Conservation (phyloP, 2,888 invertebrate species). For the Chymomyza fuscimana region DNA sequence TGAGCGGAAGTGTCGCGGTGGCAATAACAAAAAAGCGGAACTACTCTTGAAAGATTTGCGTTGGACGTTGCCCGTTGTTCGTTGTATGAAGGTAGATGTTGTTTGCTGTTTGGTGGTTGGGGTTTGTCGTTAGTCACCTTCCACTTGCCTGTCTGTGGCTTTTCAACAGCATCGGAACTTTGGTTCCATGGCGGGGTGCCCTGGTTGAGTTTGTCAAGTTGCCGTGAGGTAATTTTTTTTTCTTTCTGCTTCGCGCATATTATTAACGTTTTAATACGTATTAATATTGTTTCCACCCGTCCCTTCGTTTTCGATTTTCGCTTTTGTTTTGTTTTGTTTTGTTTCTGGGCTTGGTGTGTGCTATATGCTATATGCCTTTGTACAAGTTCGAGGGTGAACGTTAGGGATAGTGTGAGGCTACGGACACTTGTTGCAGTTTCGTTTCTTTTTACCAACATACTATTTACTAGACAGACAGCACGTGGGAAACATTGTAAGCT, state of each 20-base stretch:
- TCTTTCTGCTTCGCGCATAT: slow-evolving; percentile 57
- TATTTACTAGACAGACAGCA: too few relatives aligned
- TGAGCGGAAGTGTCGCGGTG: slow-evolving; percentile 20
- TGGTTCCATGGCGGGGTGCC: slow-evolving; percentile 39
- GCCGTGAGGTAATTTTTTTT: slow-evolving; percentile 21
- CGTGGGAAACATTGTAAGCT: slow-evolving; percentile 51
- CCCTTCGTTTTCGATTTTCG: slow-evolving; percentile 21
- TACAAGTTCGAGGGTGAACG: slow-evolving; percentile 1
- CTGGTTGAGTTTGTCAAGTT: neutral
- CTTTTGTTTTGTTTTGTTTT: slow-evolving; percentile 24
- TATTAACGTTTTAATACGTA: slow-evolving; percentile 63
- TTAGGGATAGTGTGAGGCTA: slow-evolving; percentile 43
- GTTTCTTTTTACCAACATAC: slow-evolving; percentile 17
- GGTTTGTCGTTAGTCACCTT: slow-evolving; percentile 13
- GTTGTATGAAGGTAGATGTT: neutral
- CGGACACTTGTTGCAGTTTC: slow-evolving; percentile 58
- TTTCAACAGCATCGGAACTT: slow-evolving; percentile 62
- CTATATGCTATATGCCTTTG: slow-evolving; percentile 45
- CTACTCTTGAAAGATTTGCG: slow-evolving; percentile 79
- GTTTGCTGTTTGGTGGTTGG: neutral
- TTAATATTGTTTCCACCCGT: slow-evolving; percentile 49
- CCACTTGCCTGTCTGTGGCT: slow-evolving; percentile 38
- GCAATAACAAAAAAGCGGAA: slow-evolving; percentile 77
- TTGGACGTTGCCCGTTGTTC: slow-evolving; percentile 21
- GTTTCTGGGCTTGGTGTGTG: slow-evolving; percentile 56